Percentiles rank a stretch among this genome's conserved stretches.
Conservation (phyloP, 2,888 invertebrate genomes). For the Oligia latruncula region DNA sequence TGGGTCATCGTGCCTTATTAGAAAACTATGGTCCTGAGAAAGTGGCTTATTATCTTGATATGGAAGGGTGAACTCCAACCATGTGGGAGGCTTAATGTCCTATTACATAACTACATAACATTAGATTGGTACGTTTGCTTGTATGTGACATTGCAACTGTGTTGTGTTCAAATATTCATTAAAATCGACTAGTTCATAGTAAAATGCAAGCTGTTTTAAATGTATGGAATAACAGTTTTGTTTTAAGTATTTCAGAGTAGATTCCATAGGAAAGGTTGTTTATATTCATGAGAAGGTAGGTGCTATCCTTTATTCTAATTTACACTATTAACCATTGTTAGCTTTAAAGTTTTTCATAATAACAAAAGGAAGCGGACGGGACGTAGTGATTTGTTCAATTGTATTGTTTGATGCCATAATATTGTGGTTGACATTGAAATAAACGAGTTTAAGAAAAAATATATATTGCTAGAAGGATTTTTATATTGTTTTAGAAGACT, state of each 20-base stretch:
- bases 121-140: slow-evolving; percentile 57
- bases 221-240: background rate
- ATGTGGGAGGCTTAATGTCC: slow-evolving; percentile 58
- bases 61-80: slow-evolving; percentile 72
- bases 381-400: slow-evolving; percentile 10
- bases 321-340: background rate
- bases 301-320: background rate
- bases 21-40: slow-evolving; percentile 77
- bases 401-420: slow-evolving; percentile 23
- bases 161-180: too few relatives aligned
- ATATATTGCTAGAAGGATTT: background rate
- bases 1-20: slow-evolving; percentile 69
- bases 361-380: slow-evolving; percentile 5
- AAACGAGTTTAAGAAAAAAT: background rate
- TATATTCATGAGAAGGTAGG: background rate
- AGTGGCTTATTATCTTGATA: slow-evolving; percentile 78
- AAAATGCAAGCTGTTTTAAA: background rate
- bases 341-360: background rate
- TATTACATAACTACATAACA: slow-evolving; percentile 76
- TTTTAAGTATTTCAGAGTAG: background rate
- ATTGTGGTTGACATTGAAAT: slow-evolving; percentile 2
- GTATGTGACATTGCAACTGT: slow-evolving; percentile 36
- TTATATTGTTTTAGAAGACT: background rate
- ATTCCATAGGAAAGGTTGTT: background rate
- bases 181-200: background rate